Evolutionary conservation across 2,888 invertebrate species (phyloP), one percentile per base, ranked within the genome.

Genomic region (Scaptomyza caliginosa): DNA sequence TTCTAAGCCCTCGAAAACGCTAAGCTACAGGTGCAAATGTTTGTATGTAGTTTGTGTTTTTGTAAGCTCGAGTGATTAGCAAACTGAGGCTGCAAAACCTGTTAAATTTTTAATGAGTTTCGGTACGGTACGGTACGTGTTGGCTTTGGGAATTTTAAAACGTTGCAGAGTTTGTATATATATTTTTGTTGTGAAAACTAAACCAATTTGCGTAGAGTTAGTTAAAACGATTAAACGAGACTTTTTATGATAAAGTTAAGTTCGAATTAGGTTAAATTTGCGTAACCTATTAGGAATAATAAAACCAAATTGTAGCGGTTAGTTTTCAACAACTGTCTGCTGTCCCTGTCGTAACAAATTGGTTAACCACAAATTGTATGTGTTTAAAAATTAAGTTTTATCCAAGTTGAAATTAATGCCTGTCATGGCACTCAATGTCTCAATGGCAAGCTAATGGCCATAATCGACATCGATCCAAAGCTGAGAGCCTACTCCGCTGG

Each of bases 391-490:
- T 13, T n/a, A 11, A 19, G 34, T 21, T 28, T 7, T 43, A 13
- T 3, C 46, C 13, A 19, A 19, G 13, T 21, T 48, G 23, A 45
- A 67, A 60, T 56, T 54, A 70, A 45, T 55, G 13, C 38, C 52
- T 57, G 57, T 39, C 57, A 54, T 56, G 42, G 42, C 34, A 59
- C 32, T 71, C n/a, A n/a, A n/a, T 30, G 59, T 42, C 36, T 43
- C 52, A 49, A 54, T 36, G 38, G 39, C 56, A 56, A 39, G 46
- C 42, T 76, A 74, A 65, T 71, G 51, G 62, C 23, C 39, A 50
- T 43, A 56, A 74, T 67, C 66, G 49, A 57, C 67, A 57, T 56
- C 63, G 78, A 76, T 79, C 49, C 51, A 40, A 28, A 39, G 60
- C 63, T 38, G 13, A 32, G 34, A 49, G 43, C 39, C 6, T 30